These are phyloP conservation scores for Setophaga coronata DNA, from an alignment of 2,113 vertebrate genomes.

Conservation along the genomic window DNA sequence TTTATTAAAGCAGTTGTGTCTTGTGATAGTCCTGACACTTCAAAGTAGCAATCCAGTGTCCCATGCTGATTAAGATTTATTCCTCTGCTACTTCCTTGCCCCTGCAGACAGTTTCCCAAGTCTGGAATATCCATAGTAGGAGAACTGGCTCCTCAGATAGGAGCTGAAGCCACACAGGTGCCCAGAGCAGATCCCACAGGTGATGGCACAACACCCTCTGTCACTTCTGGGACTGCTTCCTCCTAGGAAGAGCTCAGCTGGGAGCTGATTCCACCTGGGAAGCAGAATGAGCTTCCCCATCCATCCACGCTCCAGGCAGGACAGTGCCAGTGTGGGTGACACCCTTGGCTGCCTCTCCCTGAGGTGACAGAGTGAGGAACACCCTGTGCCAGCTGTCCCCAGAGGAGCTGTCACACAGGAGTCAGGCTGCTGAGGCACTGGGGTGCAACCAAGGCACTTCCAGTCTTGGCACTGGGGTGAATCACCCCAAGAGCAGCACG, in stretches of 20 bases:
- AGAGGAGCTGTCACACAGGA: not conserved
- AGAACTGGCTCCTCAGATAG: slow-evolving; percentile 9
- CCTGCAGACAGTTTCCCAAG: slow-evolving; percentile 30
- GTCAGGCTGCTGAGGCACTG: not conserved
- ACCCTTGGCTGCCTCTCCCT: not conserved
- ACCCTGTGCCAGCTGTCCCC: not conserved
- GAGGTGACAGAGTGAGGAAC: not conserved
- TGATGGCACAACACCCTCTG: not conserved
- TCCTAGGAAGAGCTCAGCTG: not conserved
- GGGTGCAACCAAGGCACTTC: not conserved
- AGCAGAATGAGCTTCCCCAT: not conserved
- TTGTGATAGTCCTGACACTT: not conserved
- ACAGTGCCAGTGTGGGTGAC: not conserved
- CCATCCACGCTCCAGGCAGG: not conserved
- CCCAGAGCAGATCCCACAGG: not conserved
- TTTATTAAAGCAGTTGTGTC: not conserved
- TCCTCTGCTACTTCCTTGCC: not conserved
- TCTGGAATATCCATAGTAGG: not conserved
- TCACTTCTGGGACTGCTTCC: not conserved
- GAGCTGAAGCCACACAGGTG: not conserved
- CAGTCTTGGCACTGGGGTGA: not conserved
- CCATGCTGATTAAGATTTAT: not conserved
- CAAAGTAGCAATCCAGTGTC: not conserved
- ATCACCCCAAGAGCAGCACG: not conserved
- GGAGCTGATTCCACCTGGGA: not conserved